These are phyloP conservation scores for Meda fulgida DNA, from an alignment of 2,797 vertebrate species.

Conservation along the genomic window DNA sequence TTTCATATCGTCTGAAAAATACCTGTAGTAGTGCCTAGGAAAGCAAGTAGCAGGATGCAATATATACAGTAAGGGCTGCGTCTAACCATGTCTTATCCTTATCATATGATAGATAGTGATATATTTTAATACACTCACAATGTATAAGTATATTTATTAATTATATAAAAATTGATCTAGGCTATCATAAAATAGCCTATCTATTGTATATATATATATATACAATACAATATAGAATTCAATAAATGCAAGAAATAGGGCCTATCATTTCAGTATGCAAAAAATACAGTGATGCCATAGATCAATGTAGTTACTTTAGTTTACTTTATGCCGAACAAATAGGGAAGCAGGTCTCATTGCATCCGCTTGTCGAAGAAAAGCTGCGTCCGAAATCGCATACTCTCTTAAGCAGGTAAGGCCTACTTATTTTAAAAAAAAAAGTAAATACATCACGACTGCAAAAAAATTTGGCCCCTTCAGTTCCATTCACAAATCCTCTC, in stretches of 20 bases:
- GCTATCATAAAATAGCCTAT: background rate
- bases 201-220: too few relatives aligned
- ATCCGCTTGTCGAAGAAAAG: too few relatives aligned
- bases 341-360: too few relatives aligned
- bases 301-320: background rate
- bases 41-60: background rate
- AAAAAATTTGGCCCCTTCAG: background rate
- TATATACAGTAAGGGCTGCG: background rate
- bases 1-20: conserved; percentile 1
- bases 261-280: too few relatives aligned
- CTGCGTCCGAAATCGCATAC: background rate
- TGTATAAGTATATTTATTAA: background rate
- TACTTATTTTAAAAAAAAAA: background rate
- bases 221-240: too few relatives aligned
- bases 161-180: background rate
- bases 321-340: background rate
- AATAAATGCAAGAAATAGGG: background rate
- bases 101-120: too few relatives aligned
- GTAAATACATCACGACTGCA: background rate
- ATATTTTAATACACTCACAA: background rate
- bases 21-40: background rate
- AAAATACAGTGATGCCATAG: background rate
- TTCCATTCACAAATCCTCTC: too few relatives aligned
- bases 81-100: too few relatives aligned
- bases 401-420: background rate